A percentile compares a stretch with the other conserved stretches of the same genome.
phyloP scores from a whole-genome alignment of 2,797 vertebrate genomes.

The Platyrinchus mystaceus region DNA sequence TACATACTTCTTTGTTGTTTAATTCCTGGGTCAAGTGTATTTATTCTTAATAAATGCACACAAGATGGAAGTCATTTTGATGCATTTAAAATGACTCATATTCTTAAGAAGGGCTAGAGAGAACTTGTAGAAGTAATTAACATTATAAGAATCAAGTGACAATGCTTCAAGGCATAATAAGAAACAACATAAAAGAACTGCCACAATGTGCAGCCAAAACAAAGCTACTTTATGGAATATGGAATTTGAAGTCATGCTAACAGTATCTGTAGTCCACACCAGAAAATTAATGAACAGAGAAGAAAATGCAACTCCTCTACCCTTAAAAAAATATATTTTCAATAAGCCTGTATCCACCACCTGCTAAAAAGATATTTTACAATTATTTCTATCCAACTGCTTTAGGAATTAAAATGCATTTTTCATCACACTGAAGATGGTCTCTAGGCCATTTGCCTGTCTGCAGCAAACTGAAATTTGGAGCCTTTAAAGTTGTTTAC shows the following conservation, averaged over 20 bases:
- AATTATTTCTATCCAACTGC: not conserved
- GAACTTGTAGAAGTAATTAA: constrained; percentile 8
- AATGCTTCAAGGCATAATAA: not conserved
- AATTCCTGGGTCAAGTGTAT: constrained; percentile 14
- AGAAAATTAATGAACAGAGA: not conserved
- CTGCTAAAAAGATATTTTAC: not conserved
- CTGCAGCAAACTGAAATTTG: not conserved
- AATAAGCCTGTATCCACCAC: not conserved
- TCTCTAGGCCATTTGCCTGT: not conserved
- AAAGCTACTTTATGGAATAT: not conserved
- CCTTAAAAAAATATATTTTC: not conserved
- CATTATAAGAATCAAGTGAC: not conserved
- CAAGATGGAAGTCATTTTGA: not conserved
- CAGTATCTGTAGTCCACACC: not conserved
- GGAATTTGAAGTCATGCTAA: not conserved
- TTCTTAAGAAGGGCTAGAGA: not conserved
- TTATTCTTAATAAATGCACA: constrained; percentile 24
- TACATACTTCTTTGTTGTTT: not conserved
- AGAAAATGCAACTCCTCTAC: not conserved
- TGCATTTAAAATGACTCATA: not conserved
- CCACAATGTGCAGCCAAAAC: not conserved
- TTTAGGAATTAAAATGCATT: not conserved
- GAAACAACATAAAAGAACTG: not conserved
- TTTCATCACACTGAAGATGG: not conserved
- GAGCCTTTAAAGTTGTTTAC: not conserved